Evolutionary conservation across 2,888 invertebrate genomes (phyloP).

Genomic region (Hermodice carunculata): DNA sequence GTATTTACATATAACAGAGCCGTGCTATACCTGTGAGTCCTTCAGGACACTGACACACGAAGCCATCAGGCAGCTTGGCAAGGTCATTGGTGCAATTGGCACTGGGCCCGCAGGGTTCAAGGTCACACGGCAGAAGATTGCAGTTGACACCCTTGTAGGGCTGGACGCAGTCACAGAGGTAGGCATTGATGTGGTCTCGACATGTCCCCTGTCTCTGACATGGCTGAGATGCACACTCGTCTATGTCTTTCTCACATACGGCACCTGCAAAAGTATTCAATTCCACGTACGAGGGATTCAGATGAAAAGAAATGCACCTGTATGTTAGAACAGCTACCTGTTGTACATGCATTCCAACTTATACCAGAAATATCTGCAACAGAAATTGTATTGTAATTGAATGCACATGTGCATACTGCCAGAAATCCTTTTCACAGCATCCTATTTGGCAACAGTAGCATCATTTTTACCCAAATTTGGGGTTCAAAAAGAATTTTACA

Average conservation of each 20-base stretch:
- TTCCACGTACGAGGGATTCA: too few relatives aligned
- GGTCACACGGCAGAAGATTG: conserved; percentile 26
- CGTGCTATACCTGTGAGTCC: conserved; percentile 31
- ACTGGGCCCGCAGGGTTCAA: conserved; percentile 19
- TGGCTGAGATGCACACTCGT: conserved; percentile 26
- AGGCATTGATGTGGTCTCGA: conserved; percentile 9
- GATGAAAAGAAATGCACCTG: too few relatives aligned
- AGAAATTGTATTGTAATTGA: too few relatives aligned
- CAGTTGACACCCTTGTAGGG: conserved; percentile 22
- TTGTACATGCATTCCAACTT: too few relatives aligned
- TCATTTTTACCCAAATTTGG: too few relatives aligned
- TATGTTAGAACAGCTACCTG: too few relatives aligned
- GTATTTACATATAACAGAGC: too few relatives aligned
- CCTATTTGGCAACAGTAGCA: too few relatives aligned
- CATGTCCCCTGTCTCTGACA: conserved; percentile 25
- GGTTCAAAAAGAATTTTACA: too few relatives aligned
- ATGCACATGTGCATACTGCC: too few relatives aligned
- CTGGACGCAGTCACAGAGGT: conserved; percentile 28
- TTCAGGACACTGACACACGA: conserved; percentile 16
- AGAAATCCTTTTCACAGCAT: too few relatives aligned
- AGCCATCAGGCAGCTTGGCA: conserved; percentile 20
- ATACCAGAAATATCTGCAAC: too few relatives aligned
- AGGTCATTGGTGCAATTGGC: conserved; percentile 28
- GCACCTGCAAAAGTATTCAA: conserved; percentile 20
- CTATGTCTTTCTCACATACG: conserved; percentile 24